Conservation (phyloP, 2,113 vertebrate species). For the Phaethon lepturus region DNA sequence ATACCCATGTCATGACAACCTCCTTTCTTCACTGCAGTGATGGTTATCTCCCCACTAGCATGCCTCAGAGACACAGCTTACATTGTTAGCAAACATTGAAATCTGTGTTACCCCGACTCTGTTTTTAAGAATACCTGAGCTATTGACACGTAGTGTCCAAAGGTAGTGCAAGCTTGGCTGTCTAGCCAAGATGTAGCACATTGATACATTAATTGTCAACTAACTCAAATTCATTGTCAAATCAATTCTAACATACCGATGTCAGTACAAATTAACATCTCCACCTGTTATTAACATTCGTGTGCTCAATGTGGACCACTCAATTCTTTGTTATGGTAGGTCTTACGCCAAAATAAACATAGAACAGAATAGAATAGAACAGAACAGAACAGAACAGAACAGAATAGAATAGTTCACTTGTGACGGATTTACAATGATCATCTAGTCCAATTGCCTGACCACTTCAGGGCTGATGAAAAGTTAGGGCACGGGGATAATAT, state of each 20-base stretch:
- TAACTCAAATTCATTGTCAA: background rate
- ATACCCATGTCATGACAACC: too few relatives aligned
- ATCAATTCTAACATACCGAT: background rate
- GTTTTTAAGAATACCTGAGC: background rate
- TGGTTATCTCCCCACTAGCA: background rate
- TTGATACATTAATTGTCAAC: background rate
- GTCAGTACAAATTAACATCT: background rate
- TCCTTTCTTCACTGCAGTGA: background rate
- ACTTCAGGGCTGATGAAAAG: background rate
- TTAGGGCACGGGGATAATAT: background rate
- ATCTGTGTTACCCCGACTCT: background rate
- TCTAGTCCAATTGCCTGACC: background rate
- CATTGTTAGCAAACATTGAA: background rate
- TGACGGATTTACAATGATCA: background rate
- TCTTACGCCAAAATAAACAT: background rate
- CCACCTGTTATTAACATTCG: background rate
- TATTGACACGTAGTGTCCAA: background rate
- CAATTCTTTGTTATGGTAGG: background rate
- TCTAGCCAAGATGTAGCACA: background rate
- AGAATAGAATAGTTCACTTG: background rate
- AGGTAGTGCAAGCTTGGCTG: background rate
- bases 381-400: background rate
- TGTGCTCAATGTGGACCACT: background rate
- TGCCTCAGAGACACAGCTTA: background rate
- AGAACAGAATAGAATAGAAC: background rate